A percentile compares a stretch with the other conserved stretches of the same genome.
These are phyloP conservation scores for Laothoe populi DNA, from an alignment of 2,888 invertebrate species.

Conservation along the genomic window DNA sequence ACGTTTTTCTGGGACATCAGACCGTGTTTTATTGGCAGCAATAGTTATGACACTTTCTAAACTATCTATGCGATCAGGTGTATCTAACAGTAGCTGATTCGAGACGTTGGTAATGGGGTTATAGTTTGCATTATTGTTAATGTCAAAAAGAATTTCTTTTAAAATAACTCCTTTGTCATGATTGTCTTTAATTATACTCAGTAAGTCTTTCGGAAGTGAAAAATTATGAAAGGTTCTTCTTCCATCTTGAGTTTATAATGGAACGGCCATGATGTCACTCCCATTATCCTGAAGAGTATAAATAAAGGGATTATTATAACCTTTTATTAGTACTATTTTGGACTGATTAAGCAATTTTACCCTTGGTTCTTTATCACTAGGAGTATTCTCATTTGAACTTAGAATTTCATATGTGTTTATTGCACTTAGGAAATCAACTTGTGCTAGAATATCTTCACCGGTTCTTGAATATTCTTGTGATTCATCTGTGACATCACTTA, in stretches of 20 bases:
- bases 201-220: neutral
- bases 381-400: neutral
- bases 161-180: neutral
- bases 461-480: neutral
- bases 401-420: neutral
- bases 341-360: neutral
- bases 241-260: neutral
- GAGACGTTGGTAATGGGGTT: neutral
- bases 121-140: neutral
- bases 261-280: neutral
- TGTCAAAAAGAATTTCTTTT: conserved; percentile 12
- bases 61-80: neutral
- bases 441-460: neutral
- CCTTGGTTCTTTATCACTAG: neutral
- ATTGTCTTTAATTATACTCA: conserved; percentile 7
- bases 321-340: neutral
- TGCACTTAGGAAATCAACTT: neutral
- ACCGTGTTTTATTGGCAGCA: neutral
- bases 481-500: neutral
- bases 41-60: neutral
- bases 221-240: neutral
- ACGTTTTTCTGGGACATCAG: neutral
- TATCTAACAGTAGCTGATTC: neutral
- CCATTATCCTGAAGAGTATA: neutral
- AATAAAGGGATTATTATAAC: neutral